Base-by-base conservation (phyloP, 2,113 vertebrate genomes). In the Channa maculata region DNA sequence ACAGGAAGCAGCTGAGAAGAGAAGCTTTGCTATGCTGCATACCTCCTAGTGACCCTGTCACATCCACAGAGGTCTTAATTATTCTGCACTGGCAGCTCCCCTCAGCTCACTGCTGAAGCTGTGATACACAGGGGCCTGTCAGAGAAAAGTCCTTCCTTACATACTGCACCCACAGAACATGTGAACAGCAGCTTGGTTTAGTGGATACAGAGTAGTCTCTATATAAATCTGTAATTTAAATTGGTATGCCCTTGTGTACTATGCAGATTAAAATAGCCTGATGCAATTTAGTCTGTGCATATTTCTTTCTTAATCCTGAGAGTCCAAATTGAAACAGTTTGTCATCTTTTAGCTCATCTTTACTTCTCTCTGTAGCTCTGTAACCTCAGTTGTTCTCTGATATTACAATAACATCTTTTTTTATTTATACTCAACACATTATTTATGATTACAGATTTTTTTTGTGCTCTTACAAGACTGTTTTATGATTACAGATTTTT, bases 61-160 rank as follows among this genome's bases (percentile, higher is more conserved):
- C 87, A 90, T 93, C 90, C 74, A 84, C 86, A 89, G 91, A 93
- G 93, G 90, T 94, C 92, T 95, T 93, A 91, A 94, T 94, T 93
- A 94, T 91, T 90, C 90, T 57, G 61, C 92, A 81, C 87, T 89
- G 87, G 90, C 88, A 83, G 88, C 89, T 88, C 88, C 86, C 78
- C 83, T 91, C 84, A 90, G 81, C 89, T 91, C 85, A 53, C 71
- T 75, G 83, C 89, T 74, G 66, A 65, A 13, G 75, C 76, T 77
- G 61, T 86, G 87, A 85, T 89, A 85, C 75, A 73, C 48, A 53
- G 49, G 65, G 82, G 52, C 79, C 80, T 83, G 79, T 80, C 67
- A 85, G 62, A 77, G 71, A 69, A 79, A 71, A 72, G 63, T 75
- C 71, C 71, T 39, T 62, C 68, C 45, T n/a, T 53, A 54, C 62